These are phyloP conservation scores for Takifugu flavidus DNA, from an alignment of 2,113 vertebrate species.

Conservation along the genomic window DNA sequence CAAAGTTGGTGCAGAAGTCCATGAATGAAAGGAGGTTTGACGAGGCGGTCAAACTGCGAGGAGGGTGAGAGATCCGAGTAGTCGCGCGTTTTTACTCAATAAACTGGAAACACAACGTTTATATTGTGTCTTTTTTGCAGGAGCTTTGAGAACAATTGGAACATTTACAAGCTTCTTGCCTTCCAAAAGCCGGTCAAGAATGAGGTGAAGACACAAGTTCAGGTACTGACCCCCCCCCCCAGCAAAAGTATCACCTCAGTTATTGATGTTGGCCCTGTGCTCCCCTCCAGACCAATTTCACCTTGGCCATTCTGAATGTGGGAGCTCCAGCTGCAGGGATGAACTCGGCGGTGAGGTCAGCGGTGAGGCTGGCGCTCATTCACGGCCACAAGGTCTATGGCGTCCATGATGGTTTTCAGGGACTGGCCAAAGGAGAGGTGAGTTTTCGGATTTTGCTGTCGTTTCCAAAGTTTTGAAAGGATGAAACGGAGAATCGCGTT, in stretches of 20 bases:
- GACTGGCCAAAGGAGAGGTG: constrained; percentile 84
- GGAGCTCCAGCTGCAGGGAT: constrained; percentile 91
- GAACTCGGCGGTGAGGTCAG: constrained; percentile 88
- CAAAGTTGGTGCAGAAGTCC: constrained; percentile 90
- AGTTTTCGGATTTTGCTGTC: constrained; percentile 11
- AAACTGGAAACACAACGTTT: not conserved
- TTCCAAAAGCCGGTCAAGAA: constrained; percentile 79
- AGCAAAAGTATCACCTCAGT: not conserved
- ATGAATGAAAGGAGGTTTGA: constrained; percentile 92
- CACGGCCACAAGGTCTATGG: constrained; percentile 84
- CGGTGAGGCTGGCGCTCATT: constrained; percentile 80
- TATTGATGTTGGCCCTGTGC: not conserved
- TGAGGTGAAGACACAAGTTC: constrained; percentile 61
- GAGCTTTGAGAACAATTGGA: constrained; percentile 98
- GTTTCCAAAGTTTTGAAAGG: not conserved
- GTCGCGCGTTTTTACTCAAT: not conserved
- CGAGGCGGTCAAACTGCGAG: constrained; percentile 87
- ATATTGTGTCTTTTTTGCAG: constrained; percentile 57
- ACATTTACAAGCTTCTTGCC: constrained; percentile 87
- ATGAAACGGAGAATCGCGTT: not conserved
- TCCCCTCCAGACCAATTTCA: constrained; percentile 75
- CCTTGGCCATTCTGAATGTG: constrained; percentile 88
- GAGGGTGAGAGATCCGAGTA: constrained; percentile 75
- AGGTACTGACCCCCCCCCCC: not conserved
- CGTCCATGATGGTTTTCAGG: constrained; percentile 87